phyloP scores from a whole-genome alignment of 2,797 vertebrate genomes.

The Arrhamphus sclerolepis region DNA sequence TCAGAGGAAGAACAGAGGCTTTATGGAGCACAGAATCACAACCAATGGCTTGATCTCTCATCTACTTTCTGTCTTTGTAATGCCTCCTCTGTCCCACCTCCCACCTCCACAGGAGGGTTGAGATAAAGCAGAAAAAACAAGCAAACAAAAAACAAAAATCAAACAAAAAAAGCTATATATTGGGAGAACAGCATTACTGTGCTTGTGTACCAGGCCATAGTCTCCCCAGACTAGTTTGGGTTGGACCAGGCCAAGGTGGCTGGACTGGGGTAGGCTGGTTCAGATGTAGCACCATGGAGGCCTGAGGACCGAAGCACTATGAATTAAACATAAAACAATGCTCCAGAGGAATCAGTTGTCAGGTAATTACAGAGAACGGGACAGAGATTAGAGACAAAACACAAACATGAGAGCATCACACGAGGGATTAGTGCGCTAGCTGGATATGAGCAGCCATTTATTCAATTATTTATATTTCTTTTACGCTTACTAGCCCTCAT shows the following conservation, averaged over 20 bases:
- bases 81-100: conserved; percentile 48
- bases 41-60: conserved; percentile 73
- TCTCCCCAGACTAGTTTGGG: conserved; percentile 26
- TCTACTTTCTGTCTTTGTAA: conserved; percentile 61
- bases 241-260: conserved; percentile 32
- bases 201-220: conserved; percentile 33
- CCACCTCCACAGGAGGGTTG: conserved; percentile 48
- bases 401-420: conserved; percentile 51
- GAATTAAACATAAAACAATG: conserved; percentile 56
- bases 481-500: conserved; percentile 3
- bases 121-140: conserved; percentile 39
- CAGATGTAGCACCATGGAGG: not conserved
- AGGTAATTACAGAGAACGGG: conserved; percentile 68
- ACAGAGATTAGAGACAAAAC: conserved; percentile 63
- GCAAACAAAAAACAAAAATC: too few relatives aligned
- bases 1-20: conserved; percentile 70
- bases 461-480: conserved; percentile 4
- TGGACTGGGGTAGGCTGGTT: conserved; percentile 35
- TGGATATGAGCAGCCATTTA: conserved; percentile 19
- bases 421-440: conserved; percentile 33
- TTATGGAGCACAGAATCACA: conserved; percentile 77
- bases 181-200: conserved; percentile 36
- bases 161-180: conserved; percentile 48
- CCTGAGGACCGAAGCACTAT: conserved; percentile 40
- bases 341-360: conserved; percentile 59